Base-by-base conservation (phyloP, 2,113 vertebrate species). In the Scatophagus argus region DNA sequence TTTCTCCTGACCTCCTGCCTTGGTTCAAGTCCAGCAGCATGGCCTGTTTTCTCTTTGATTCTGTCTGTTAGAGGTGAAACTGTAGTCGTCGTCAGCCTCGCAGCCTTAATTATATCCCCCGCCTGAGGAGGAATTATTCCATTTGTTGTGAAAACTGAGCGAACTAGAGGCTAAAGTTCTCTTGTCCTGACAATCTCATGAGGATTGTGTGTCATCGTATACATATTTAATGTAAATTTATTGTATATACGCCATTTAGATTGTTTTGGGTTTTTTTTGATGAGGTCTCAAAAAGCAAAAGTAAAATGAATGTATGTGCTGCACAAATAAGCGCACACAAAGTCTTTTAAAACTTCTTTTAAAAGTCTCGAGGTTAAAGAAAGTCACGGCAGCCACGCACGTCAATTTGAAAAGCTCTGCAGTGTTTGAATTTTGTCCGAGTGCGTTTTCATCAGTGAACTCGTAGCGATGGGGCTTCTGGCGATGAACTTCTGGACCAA, bases 181-280 rank as follows among this genome's bases (percentile, higher is more conserved):
- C 59, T 32, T 23, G 27, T 43, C n/a, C 31, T 31, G 34, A 43
- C 58, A 27, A 17, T 47, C 47, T 72, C 31, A 27, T 44, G 23
- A 39, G 67, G 51, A 32, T 25, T 23, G 31, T 83, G 27, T 62
- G 61, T 76, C 76, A 68, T 73, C 71, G 1, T 84, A 66, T 75
- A 49, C 70, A 70, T 94, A 93, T 95, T 94, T 93, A 93, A 95
- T 95, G 93, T 95, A 93, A 94, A 94, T 93, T 60, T 92, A 12
- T 87, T 95, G 94, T 95, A 94, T 25, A 93, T 95, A 93, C 61
- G 80, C 71, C 79, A 68, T 62, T 84, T 77, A 82, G 82, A 81
- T 86, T 83, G 52, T 85, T 41, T 54, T 62, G 25, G 17, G 14
- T 32, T 62, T 6, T 55, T 60, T 83, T 80, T 88, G 41, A 66